Base-by-base conservation (phyloP, 1,140 invertebrate species). In the Brachionus manjavacas region DNA sequence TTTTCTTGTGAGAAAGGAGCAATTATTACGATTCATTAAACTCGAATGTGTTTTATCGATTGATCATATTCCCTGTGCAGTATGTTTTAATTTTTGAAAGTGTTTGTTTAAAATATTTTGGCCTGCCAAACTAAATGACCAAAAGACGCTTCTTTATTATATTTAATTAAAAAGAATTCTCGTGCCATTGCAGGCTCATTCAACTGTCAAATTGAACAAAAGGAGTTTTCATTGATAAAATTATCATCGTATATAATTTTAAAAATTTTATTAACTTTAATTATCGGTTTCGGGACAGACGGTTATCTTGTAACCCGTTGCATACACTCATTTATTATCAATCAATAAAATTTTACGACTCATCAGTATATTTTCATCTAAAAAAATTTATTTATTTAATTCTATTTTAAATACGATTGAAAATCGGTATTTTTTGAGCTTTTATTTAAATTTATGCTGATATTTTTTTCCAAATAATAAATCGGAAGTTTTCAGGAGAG, bases 21-120 rank as follows among this genome's bases (percentile, higher is more conserved):
- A 49, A 49, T 76, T 76, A 49, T 76, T 49, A 76, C 72, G 72
- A 76, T 46, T 76, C 72, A 76, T 76, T 76, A 49, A 76, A 76
- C 43, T 76, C 41, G 72, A 76, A 76, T 76, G 72, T 76, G 41
- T 76, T 49, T 76, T 76, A 76, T 76, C 72, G 72, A 76, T 76
- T 76, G 46, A 70, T 31, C 35, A 31, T 41, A 72, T 72, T 41
- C 68, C 39, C 35, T 20, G n/a, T 35, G 35, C 39, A 35, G 35
- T 43, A 72, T 41, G 68, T 72, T 72, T 39, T 72, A 41, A 39
- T 41, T 72, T 72, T 72, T 72, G 23, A 35, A 68, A 39, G 68
- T 72, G 68, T 72, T 72, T 72, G 68, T 43, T 72, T 43, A 41
- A 31, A 39, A 20, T 72, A 20, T 72, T 72, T 41, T 72, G 16